Evolutionary conservation across 2,888 invertebrate species (phyloP).

Genomic region (Troides aeacus): DNA sequence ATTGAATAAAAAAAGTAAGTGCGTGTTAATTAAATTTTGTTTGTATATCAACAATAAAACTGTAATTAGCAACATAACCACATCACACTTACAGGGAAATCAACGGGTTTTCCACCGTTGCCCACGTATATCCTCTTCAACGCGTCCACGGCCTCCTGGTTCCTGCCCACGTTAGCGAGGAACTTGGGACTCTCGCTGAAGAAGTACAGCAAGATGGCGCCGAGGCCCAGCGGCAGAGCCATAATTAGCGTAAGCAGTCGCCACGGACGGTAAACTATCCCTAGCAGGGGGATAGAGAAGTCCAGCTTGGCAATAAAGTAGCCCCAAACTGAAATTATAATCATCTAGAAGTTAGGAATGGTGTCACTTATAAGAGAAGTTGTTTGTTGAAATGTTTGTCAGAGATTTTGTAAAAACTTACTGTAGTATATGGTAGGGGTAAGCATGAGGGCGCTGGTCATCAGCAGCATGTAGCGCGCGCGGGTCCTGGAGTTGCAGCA

Average conservation of each 20-base stretch:
- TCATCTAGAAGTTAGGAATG: neutral
- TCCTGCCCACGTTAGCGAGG: slow-evolving; percentile 82
- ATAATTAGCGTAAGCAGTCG: slow-evolving; percentile 68
- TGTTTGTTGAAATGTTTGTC: no score
- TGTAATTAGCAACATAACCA: neutral
- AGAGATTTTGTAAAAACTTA: slow-evolving; percentile 34
- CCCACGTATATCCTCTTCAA: slow-evolving; percentile 79
- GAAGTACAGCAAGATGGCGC: slow-evolving; percentile 79
- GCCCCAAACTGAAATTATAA: slow-evolving; percentile 53
- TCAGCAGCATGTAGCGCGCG: slow-evolving; percentile 66
- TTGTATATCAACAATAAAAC: no score
- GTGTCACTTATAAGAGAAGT: no score
- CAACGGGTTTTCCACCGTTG: slow-evolving; percentile 67
- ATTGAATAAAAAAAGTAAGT: no score
- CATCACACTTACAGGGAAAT: slow-evolving; percentile 55
- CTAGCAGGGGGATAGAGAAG: slow-evolving; percentile 54
- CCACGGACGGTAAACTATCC: slow-evolving; percentile 63
- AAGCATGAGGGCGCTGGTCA: slow-evolving; percentile 68
- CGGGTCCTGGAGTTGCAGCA: slow-evolving; percentile 63
- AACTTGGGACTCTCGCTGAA: slow-evolving; percentile 89
- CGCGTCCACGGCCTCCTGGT: slow-evolving; percentile 81
- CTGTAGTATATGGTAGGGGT: slow-evolving; percentile 66
- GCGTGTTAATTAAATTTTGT: no score
- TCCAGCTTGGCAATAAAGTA: slow-evolving; percentile 64
- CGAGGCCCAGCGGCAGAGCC: slow-evolving; percentile 82